Evolutionary conservation across 2,888 invertebrate genomes (phyloP), one percentile per base, ranked within the genome.

Genomic region (Lapara coniferarum): DNA sequence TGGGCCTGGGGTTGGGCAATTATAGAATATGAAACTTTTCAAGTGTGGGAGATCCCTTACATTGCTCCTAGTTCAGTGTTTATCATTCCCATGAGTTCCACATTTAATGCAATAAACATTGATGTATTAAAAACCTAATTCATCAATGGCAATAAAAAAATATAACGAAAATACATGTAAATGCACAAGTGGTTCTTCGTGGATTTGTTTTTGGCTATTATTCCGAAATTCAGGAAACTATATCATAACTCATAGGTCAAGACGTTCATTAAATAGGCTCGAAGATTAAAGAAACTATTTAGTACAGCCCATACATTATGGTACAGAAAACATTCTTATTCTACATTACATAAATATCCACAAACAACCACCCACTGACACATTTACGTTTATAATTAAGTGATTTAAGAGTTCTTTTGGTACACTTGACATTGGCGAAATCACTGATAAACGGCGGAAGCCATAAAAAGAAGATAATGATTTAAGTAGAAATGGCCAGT

Each of bases 51-150:
- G 56, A 25, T 25, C 25, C 1, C 6, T 25, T 56, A 25, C 25
- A 13, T 56, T 25, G 37, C 8, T 55, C 25, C 12, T 56, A 8
- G 12, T 0, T 3, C n/a, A 58, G 57, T 59, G 44, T 44, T 59
- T 59, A 8, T 59, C 44, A 7, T 10, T 14, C 58, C 44, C 44
- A 3, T 14, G 37, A 25, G 57, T 13, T 10, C 14, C 13, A 10
- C 58, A 44, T 2, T 44, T 59, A 10, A 44, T 59, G 58, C 58
- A 59, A 44, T 59, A 44, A 59, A n/a, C n/a, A n/a, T n/a, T n/a
- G n/a, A n/a, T n/a, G n/a, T n/a, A n/a, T n/a, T n/a, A n/a, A n/a
- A n/a, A n/a, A n/a, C n/a, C n/a, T n/a, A n/a, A n/a, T n/a, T n/a
- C n/a, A n/a, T n/a, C n/a, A n/a, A n/a, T n/a, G n/a, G n/a, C n/a